Evolutionary conservation across 1,140 invertebrate species (phyloP).

Genomic region (Stratiolaelaps scimitus): DNA sequence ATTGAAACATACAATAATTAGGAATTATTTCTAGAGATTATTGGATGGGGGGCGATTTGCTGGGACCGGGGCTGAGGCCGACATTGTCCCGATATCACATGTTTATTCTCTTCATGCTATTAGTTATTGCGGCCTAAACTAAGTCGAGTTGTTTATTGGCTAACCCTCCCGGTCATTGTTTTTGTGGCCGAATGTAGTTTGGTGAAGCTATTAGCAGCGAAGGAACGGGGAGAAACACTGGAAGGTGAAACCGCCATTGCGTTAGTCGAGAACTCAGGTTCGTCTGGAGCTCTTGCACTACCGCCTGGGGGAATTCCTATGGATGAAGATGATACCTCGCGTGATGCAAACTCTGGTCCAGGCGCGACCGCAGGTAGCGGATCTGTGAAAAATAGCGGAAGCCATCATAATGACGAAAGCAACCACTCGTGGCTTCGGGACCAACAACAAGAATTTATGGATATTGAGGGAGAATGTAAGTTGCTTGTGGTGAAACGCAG

Average conservation of each 20-base stretch:
- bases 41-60: no score
- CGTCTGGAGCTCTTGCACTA: neutral
- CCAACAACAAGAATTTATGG: slow-evolving; percentile 22
- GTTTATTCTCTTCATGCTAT: neutral
- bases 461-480: neutral
- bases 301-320: neutral
- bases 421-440: slow-evolving; percentile 25
- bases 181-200: no score
- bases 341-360: slow-evolving; percentile 1
- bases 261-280: slow-evolving; percentile 11
- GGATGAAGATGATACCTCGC: slow-evolving; percentile 20
- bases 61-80: no score
- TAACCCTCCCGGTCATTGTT: no score
- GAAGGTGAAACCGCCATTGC: slow-evolving; percentile 26
- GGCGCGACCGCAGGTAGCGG: no score
- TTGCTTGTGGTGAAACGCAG: no score
- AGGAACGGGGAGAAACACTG: slow-evolving; percentile 1
- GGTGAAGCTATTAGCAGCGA: neutral
- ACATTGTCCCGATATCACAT: neutral
- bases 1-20: no score
- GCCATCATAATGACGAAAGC: slow-evolving; percentile 10
- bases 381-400: no score
- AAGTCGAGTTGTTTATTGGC: no score
- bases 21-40: no score
- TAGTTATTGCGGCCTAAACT: no score